Evolutionary conservation across 2,888 invertebrate genomes (phyloP), one percentile per base, ranked within the genome.

Genomic region (Nomada flava): DNA sequence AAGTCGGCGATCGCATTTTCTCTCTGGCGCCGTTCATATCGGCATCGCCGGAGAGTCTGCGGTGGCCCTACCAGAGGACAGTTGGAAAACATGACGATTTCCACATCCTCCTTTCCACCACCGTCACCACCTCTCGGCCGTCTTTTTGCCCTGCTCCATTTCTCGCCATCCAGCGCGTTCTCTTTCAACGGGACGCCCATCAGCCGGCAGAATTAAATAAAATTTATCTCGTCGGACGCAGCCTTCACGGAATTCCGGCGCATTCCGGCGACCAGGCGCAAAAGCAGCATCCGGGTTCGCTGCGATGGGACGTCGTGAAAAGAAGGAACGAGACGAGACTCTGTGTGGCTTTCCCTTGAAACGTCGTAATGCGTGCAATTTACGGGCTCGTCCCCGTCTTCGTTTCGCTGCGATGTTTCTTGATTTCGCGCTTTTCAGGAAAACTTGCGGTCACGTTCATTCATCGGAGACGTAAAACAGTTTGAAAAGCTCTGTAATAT

Each of bases 171-270:
- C 52, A 60, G 47, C 62, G 62, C 68, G 65, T 65, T 53, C 65
- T 76, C 62, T 76, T 80, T 76, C 59, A 68, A 23, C 26, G 60
- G 42, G 13, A 26, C 63, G 77, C 76, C 79, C 86, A 88, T 88
- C 86, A 79, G 73, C 74, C 65, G 63, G 60, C 79, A 29, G 84
- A 88, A 89, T 91, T 90, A 89, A 89, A 91, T 91, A 89, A 91
- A 91, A 91, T 91, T 91, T 91, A 90, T 90, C 90, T 91, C 87
- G 86, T 79, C 84, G 82, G 88, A 87, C 86, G 86, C 89, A 91
- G 91, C 86, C 87, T 87, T 87, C 87, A 84, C 88, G 87, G 89
- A 90, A 90, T 90, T 91, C 89, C 88, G 88, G 81, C 83, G 86
- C 90, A 86, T 90, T 90, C 88, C 88, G 82, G 72, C 73, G 85